Base-by-base conservation (phyloP, 1,140 invertebrate species). In the Nephotettix cincticeps region DNA sequence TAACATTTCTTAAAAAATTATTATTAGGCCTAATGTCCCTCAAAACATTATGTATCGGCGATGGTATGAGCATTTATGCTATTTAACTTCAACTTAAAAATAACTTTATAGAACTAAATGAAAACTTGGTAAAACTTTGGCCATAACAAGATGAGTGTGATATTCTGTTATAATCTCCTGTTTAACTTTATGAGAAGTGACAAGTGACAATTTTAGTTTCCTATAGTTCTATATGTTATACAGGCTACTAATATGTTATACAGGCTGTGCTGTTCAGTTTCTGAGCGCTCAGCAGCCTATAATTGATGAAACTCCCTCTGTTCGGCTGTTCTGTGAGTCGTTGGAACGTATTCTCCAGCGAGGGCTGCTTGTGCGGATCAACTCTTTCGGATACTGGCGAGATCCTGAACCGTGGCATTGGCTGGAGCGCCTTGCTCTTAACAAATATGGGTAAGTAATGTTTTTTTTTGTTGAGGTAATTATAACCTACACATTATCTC, bases 261-360 rank as follows among this genome's bases (percentile, higher is more conserved):
- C 56, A 70, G 68, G 68, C n/a, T 56, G 30, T 36, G 54, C 36
- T 1, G 54, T 58, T 13, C 27, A 61, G 19, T 61, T 70, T 1
- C 47, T 58, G 36, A 47, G 29, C 25, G 61, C 23, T 9, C n/a
- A n/a, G 68, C 51, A 54, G 66, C 45, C 70, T 0, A 82, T 85
- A 68, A 80, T 70, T 28, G 83, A 85, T 74, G 75, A 80, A 29
- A 80, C 83, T 75, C 69, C 75, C 43, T 69, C 82, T 73, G 71
- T 85, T 9, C 25, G 75, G 36, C 67, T 71, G 0, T 84, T 86
- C 72, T 85, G 82, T 68, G 79, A 80, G 51, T 81, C 77, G 70
- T 73, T 86, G 47, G 85, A 86, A 75, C 82, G 76, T 77, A 84
- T 85, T 68, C 80, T 86, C 27, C 81, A 82, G 74, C 81, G 80